phyloP scores from a whole-genome alignment of 2,797 vertebrate species.

The Silurus aristotelis region DNA sequence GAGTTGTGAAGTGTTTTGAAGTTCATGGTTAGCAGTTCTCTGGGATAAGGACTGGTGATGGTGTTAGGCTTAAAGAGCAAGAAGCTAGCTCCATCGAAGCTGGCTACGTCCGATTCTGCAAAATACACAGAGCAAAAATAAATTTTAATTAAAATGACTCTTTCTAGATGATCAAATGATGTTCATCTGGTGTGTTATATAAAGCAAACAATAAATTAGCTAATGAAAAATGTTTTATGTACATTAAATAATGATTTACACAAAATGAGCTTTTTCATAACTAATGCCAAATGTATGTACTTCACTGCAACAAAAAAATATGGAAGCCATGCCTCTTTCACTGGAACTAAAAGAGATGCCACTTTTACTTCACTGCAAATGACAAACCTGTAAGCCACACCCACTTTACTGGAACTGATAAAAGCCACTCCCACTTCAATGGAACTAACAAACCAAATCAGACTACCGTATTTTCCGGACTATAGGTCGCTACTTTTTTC shows the following conservation, averaged over 20 bases:
- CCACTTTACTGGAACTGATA: neutral
- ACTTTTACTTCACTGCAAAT: neutral
- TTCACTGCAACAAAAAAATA: neutral
- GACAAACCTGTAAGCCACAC: neutral
- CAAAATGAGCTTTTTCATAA: neutral
- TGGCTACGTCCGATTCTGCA: slow-evolving; percentile 84
- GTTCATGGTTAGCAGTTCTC: slow-evolving; percentile 83
- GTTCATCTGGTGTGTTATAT: neutral
- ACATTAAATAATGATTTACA: neutral
- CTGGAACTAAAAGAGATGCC: neutral
- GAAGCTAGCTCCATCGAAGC: slow-evolving; percentile 85
- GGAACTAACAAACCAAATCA: neutral
- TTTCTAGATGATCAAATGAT: neutral
- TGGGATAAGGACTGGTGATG: slow-evolving; percentile 67
- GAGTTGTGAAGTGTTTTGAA: slow-evolving; percentile 89
- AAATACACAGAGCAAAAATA: slow-evolving; percentile 32
- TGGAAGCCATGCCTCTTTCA: neutral
- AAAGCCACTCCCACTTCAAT: neutral
- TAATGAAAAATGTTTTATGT: neutral
- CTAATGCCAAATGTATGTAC: neutral
- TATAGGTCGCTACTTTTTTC: too few relatives aligned
- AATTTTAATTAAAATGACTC: neutral
- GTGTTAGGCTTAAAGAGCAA: slow-evolving; percentile 81
- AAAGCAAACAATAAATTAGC: neutral
- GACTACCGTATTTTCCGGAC: too few relatives aligned